Evolutionary conservation across 2,888 invertebrate species (phyloP).

Genomic region (Phortica okadai): DNA sequence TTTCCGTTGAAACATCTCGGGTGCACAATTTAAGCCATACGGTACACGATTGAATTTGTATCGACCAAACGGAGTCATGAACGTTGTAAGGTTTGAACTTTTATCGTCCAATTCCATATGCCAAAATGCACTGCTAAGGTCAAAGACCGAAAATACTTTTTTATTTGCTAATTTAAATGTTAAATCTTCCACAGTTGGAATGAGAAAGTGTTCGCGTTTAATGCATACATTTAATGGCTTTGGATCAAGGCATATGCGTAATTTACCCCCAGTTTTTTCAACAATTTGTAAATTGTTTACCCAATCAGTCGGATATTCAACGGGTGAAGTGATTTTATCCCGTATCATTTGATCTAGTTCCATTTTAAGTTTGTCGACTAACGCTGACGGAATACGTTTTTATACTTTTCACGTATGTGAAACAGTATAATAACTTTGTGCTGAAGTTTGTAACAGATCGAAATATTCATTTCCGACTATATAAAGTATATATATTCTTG

Average conservation of each 20-base stretch:
- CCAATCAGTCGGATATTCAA: conserved; percentile 53
- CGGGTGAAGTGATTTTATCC: conserved; percentile 47
- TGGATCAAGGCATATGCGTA: conserved; percentile 53
- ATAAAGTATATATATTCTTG: too few relatives aligned
- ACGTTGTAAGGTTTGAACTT: too few relatives aligned
- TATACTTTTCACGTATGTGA: too few relatives aligned
- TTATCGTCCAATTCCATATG: conserved; percentile 48
- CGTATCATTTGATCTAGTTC: conserved; percentile 44
- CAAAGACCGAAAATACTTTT: conserved; percentile 47
- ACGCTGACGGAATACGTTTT: conserved; percentile 47
- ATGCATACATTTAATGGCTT: conserved; percentile 56
- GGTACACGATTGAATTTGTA: conserved; percentile 52
- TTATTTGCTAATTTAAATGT: conserved; percentile 39
- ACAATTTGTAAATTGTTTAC: conserved; percentile 54
- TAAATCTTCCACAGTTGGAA: conserved; percentile 56
- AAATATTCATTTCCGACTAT: too few relatives aligned
- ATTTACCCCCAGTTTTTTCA: conserved; percentile 49
- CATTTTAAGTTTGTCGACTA: conserved; percentile 42
- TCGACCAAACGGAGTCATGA: conserved; percentile 54
- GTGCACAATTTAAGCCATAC: too few relatives aligned
- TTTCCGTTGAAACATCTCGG: conserved; percentile 67
- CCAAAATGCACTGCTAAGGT: conserved; percentile 41
- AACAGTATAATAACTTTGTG: too few relatives aligned
- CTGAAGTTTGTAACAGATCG: too few relatives aligned
- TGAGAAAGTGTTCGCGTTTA: conserved; percentile 55